Base-by-base conservation (phyloP, 2,797 vertebrate species). In the Sebastes steindachneri region DNA sequence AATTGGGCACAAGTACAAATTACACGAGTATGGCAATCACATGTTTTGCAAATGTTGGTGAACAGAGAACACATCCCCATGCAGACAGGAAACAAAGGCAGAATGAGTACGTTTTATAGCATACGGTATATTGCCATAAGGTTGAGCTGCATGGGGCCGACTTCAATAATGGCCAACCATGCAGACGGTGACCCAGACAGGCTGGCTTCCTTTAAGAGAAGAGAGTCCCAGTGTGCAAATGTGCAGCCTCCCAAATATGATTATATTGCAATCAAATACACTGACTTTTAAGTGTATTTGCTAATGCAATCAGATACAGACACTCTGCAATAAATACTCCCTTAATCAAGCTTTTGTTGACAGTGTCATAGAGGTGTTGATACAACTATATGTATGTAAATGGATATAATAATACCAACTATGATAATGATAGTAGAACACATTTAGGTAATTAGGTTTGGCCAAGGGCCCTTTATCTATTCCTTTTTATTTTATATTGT, bases 251-350 rank as follows among this genome's bases (percentile, higher is more conserved):
- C 5, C 58, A 63, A 64, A 60, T 72, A 35, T 48, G 23, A 77
- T 70, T 78, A 69, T 75, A 66, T 5, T 71, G 62, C 55, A 67
- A 23, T 77, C 8, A 68, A 37, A 70, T 62, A 73, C 10, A 68
- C 51, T 11, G n/a, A 75, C 26, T 72, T 68, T 23, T 6, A 72
- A 41, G 23, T 62, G 78, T 55, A 75, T 60, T 73, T 21, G 64
- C 75, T 69, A 79, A 75, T 73, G 59, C 45, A 79, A 65, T 79
- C 33, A 21, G 31, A 45, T 51, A 68, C 15, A 75, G 23, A 26
- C 26, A 54, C 54, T 55, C 7, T 35, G 14, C 8, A 37, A 65
- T 70, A 73, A 77, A 80, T 57, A 45, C 3, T 33, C 28, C 45
- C n/a, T 62, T 12, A 28, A 2, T 68, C 8, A 4, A 48, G 35